Conservation (phyloP, 1,140 invertebrate species). For the Apis mellifera region Amel_HAv3.1 CM009941.2:9897501-9898000, state of each 20-base stretch:
- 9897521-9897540: slow-evolving; percentile 85
- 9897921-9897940: slow-evolving; percentile 99
- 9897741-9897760: neutral
- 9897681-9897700: slow-evolving; percentile 93
- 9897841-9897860: slow-evolving; percentile 93
- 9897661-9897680: slow-evolving; percentile 92
- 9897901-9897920: slow-evolving; percentile 95
- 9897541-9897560: slow-evolving; percentile 88
- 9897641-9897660: slow-evolving; percentile 92
- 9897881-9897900: slow-evolving; percentile 88
- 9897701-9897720: slow-evolving; percentile 91
- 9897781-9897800: neutral
- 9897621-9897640: slow-evolving; percentile 92
- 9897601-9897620: slow-evolving; percentile 89
- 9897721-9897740: slow-evolving; percentile 77
- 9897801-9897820: slow-evolving; percentile 87
- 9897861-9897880: slow-evolving; percentile 92
- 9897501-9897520: slow-evolving; percentile 83
- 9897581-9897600: slow-evolving; percentile 93
- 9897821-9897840: slow-evolving; percentile 98
- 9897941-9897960: slow-evolving; percentile 96
- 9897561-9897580: slow-evolving; percentile 93
- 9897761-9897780: slow-evolving; percentile 23
- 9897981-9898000: slow-evolving; percentile 98
- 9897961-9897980: slow-evolving; percentile 97